phyloP scores from a whole-genome alignment of 2,113 vertebrate species.

The Thunnus thynnus region DNA sequence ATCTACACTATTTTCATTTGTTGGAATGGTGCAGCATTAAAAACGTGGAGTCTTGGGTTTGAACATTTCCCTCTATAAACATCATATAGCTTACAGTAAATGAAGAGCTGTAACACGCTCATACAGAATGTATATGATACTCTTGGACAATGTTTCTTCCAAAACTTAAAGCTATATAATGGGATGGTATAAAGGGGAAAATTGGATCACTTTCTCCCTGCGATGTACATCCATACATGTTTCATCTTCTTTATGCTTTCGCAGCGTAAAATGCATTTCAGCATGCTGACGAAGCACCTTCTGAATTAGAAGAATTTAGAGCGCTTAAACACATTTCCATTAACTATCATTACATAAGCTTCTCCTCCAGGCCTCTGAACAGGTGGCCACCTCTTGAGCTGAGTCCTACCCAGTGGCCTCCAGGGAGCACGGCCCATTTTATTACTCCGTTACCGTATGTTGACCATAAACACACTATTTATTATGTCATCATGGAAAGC shows the following conservation, averaged over 20 bases:
- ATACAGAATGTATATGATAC: too few species aligned
- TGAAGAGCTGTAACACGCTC: too few species aligned
- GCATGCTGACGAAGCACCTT: background rate
- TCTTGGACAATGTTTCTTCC: too few species aligned
- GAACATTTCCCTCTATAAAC: too few species aligned
- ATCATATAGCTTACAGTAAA: too few species aligned
- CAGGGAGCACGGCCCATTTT: slow-evolving; percentile 26
- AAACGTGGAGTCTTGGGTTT: too few species aligned
- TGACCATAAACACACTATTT: slow-evolving; percentile 54
- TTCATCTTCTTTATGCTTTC: background rate
- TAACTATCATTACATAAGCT: slow-evolving; percentile 25
- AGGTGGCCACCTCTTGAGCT: slow-evolving; percentile 50
- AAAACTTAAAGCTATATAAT: too few species aligned
- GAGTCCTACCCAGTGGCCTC: slow-evolving; percentile 20
- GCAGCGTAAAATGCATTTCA: background rate
- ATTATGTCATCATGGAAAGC: slow-evolving; percentile 48
- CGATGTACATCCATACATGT: background rate
- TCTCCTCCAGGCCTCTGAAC: slow-evolving; percentile 29
- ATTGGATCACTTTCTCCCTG: background rate
- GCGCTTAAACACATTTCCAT: slow-evolving; percentile 16
- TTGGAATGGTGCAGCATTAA: too few species aligned
- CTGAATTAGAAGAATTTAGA: slow-evolving; percentile 19
- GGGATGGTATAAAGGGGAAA: too few species aligned
- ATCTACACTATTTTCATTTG: too few species aligned
- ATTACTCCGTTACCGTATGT: slow-evolving; percentile 47